phyloP scores from a whole-genome alignment of 2,888 invertebrate genomes.

The Cancer borealis region DNA sequence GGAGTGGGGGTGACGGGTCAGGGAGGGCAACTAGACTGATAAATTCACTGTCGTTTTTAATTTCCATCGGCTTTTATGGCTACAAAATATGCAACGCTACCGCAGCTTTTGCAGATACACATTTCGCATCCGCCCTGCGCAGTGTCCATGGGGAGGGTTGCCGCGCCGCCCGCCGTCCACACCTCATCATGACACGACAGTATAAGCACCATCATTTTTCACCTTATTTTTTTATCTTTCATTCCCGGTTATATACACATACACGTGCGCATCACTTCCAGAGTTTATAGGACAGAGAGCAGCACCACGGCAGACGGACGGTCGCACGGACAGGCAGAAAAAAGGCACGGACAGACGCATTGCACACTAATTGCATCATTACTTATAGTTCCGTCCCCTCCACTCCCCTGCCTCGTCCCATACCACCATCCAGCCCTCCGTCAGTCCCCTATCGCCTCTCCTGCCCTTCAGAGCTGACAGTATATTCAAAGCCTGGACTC shows the following conservation, averaged over 20 bases:
- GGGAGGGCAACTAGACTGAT: not conserved
- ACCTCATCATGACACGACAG: not conserved
- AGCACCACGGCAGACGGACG: not conserved
- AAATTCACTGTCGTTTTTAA: conserved; percentile 20
- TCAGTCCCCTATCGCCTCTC: not conserved
- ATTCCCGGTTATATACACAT: not conserved
- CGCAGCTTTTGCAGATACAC: not conserved
- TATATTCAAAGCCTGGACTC: conserved; percentile 1
- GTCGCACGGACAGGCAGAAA: not conserved
- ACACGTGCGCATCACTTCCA: not conserved
- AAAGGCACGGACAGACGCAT: not conserved
- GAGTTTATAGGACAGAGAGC: not conserved
- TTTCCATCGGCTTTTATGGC: conserved; percentile 8
- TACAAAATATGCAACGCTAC: not conserved
- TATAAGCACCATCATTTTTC: conserved; percentile 8
- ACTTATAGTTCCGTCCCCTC: not conserved
- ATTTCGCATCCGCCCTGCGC: not conserved
- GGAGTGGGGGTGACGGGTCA: not conserved
- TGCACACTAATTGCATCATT: conserved; percentile 20
- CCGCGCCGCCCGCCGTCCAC: not conserved
- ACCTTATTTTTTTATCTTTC: not conserved
- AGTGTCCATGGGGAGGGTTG: not conserved
- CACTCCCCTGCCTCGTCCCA: not conserved
- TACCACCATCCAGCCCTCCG: not conserved
- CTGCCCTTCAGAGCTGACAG: not conserved